Evolutionary conservation across 2,113 vertebrate genomes (phyloP), one percentile per base, ranked within the genome.

Genomic region (Arizona elegans): DNA sequence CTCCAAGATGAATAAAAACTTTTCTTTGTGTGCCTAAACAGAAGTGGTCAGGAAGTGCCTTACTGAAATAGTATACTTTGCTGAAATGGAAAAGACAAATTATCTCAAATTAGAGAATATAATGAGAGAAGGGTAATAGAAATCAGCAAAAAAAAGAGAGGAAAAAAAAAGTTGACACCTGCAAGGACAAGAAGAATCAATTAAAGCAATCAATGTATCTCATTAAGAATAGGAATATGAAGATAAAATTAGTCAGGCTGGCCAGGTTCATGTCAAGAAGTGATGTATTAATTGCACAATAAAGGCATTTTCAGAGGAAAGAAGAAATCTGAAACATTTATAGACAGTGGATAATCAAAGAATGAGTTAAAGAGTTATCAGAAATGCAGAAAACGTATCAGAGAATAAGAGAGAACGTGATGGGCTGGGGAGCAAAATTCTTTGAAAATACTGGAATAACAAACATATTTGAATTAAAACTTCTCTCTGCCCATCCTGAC

Each of bases 121-220:
- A 43, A 81, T 43, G 33, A 90, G 50, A 19, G 70, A 59, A 54
- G n/a, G 8, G 1, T 13, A 55, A 88, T 47, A 29, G 23, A 50
- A 43, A 92, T 88, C 59, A 65, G 5, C 23, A 59, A 59, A 59
- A 8, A 58, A 75, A 70, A 52, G 12, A 43, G 47, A 33, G 87
- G 75, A 56, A 15, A 1, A 75, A 19, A 52, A 24, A 8, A 24
- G 11, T 56, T 65, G 33, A 86, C 90, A 93, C 85, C 52, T 91
- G 86, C 87, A 93, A 94, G 90, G 86, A 85, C 38, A 93, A 91
- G 90, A 94, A n/a, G 54, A 93, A 59, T 94, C 93, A 91, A 89
- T 94, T 90, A 26, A 65, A 91, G 86, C 47, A 65, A 94, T 94
- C 90, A 65, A 93, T 93, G 88, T 55, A 54, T n/a, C 50, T n/a